A percentile compares a stretch with the other conserved stretches of the same genome.
These are phyloP conservation scores for Perca schrenkii DNA, from an alignment of 2,113 vertebrate genomes.

Conservation along the genomic window DNA sequence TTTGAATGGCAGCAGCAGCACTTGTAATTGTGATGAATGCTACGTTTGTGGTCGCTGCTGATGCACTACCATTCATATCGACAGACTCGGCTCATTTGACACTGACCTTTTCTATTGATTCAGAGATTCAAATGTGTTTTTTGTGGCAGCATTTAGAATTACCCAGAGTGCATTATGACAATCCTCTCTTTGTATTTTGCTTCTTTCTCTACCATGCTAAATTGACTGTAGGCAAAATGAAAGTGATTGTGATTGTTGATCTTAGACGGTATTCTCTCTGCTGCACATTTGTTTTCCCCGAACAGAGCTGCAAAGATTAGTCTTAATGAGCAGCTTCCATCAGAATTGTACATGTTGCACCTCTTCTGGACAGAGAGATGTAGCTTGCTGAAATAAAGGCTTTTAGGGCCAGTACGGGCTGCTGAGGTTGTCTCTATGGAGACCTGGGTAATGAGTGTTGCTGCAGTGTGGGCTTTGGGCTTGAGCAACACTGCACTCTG, in stretches of 20 bases:
- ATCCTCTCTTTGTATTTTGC: constrained; percentile 25
- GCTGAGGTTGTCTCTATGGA: constrained; percentile 85
- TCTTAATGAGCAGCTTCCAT: constrained; percentile 42
- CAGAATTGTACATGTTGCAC: constrained; percentile 44
- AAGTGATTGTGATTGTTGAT: constrained; percentile 35
- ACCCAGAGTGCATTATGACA: constrained; percentile 11
- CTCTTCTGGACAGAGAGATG: constrained; percentile 46
- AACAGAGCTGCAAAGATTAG: constrained; percentile 44
- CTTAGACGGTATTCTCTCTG: constrained; percentile 24
- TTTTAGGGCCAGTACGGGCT: constrained; percentile 74
- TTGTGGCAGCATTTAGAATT: constrained; percentile 40
- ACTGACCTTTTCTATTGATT: constrained; percentile 59
- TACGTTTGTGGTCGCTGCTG: constrained; percentile 31
- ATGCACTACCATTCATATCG: constrained; percentile 35
- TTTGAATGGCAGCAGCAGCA: constrained; percentile 80
- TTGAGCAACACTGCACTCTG: constrained; percentile 63
- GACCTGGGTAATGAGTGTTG: constrained; percentile 81
- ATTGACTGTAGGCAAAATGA: constrained; percentile 32
- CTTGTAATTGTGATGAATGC: constrained; percentile 52
- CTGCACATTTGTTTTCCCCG: constrained; percentile 35
- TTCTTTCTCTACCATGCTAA: neutral
- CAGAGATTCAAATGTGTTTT: constrained; percentile 31
- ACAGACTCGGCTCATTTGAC: constrained; percentile 31
- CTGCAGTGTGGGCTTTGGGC: constrained; percentile 75
- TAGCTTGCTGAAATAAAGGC: constrained; percentile 71